A percentile compares a stretch with the other conserved stretches of the same genome.
Evolutionary conservation across 2,113 vertebrate genomes (phyloP).

Genomic region (Melozone crissalis): DNA sequence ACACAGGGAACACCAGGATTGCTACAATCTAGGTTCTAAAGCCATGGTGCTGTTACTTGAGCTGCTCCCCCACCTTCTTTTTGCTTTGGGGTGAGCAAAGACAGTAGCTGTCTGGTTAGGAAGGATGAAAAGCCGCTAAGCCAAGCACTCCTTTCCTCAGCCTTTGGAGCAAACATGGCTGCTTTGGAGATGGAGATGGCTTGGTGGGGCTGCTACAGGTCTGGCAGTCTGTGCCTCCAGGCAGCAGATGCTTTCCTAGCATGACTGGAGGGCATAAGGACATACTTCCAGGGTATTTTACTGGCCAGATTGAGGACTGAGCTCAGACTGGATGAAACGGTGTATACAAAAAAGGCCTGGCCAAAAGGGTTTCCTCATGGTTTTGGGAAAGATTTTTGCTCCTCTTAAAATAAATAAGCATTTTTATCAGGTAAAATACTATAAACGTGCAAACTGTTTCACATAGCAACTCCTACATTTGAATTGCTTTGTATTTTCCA

Average conservation of each 20-base stretch:
- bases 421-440: not conserved
- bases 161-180: not conserved
- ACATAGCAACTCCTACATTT: not conserved
- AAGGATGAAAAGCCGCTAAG: not conserved
- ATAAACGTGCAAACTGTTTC: not conserved
- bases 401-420: not conserved
- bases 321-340: not conserved
- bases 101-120: not conserved
- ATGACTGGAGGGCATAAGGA: not conserved
- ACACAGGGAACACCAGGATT: not conserved
- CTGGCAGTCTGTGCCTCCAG: not conserved
- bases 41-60: not conserved
- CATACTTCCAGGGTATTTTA: not conserved
- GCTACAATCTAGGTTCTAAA: not conserved
- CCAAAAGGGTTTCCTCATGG: accelerated
- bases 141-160: not conserved
- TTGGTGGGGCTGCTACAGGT: not conserved
- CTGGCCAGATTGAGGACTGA: not conserved
- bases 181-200: not conserved
- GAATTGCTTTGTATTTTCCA: not conserved
- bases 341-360: not conserved
- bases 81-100: not conserved
- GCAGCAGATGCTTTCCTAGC: not conserved
- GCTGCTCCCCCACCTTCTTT: not conserved
- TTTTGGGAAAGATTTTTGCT: not conserved